Evolutionary conservation across 2,797 vertebrate species (phyloP).

Genomic region (Malacoctenus gilli): DNA sequence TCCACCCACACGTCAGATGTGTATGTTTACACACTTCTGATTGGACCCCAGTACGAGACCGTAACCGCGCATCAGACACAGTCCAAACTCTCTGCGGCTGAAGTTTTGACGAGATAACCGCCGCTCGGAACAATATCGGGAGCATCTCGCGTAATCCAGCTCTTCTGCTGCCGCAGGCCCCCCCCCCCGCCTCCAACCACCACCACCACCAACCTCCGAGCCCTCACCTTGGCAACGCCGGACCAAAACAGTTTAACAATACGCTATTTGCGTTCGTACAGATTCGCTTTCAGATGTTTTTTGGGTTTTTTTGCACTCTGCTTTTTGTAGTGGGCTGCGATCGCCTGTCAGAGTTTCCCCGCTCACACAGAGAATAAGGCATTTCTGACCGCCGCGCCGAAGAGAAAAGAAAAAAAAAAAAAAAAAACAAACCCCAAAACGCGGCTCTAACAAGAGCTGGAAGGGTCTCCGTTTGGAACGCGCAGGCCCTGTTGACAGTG

Average conservation of each 20-base stretch:
- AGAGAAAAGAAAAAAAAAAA: no score
- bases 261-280: conserved; percentile 66
- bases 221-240: conserved; percentile 63
- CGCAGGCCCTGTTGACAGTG: conserved; percentile 25
- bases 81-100: conserved; percentile 8
- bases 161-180: conserved; percentile 25
- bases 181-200: conserved; percentile 46
- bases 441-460: conserved; percentile 39
- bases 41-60: conserved; percentile 10
- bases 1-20: no score
- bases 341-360: conserved; percentile 66
- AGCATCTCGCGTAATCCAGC: conserved; percentile 36
- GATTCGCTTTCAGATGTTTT: conserved; percentile 73
- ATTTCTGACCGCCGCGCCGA: conserved; percentile 42
- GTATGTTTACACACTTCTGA: no score
- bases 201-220: conserved; percentile 62
- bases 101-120: conserved; percentile 11
- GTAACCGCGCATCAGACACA: conserved; percentile 25
- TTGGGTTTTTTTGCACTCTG: conserved; percentile 41
- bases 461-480: conserved; percentile 15
- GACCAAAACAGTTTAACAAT: conserved; percentile 75
- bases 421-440: no score
- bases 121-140: conserved; percentile 24
- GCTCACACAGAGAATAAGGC: conserved; percentile 43
- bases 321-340: conserved; percentile 65